A percentile compares a stretch with the other conserved stretches of the same genome.
Evolutionary conservation across 2,888 invertebrate genomes (phyloP).

Genomic region (Copidosoma aretas): DNA sequence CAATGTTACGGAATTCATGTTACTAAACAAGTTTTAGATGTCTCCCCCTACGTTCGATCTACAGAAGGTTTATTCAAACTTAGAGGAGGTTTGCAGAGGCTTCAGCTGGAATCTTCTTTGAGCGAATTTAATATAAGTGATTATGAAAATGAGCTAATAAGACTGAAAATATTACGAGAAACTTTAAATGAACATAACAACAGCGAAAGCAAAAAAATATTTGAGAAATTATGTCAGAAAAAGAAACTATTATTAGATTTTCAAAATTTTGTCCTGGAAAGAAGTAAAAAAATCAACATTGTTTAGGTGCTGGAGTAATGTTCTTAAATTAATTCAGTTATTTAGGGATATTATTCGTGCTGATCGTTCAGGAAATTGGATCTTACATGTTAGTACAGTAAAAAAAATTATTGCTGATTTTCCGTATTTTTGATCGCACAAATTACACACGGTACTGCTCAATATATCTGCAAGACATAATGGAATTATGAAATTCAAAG

Average conservation of each 20-base stretch:
- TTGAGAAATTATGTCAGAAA: neutral
- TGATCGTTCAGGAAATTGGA: constrained; percentile 21
- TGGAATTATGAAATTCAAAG: constrained; percentile 7
- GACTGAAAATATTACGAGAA: neutral
- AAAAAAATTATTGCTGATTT: constrained; percentile 4
- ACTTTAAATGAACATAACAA: neutral
- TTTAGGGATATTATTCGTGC: constrained; percentile 18
- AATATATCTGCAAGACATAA: constrained; percentile 7
- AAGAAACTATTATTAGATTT: constrained; percentile 1
- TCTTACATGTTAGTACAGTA: constrained; percentile 10
- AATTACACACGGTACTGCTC: constrained; percentile 11
- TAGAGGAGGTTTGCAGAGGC: no score
- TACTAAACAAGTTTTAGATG: constrained; percentile 19
- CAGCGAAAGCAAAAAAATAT: neutral
- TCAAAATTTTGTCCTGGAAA: constrained; percentile 7
- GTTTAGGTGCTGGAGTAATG: constrained; percentile 9
- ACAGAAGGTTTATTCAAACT: constrained; percentile 26
- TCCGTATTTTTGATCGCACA: constrained; percentile 6
- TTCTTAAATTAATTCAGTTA: constrained; percentile 20
- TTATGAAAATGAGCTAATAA: neutral
- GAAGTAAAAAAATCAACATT: constrained; percentile 18
- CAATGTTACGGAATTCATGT: constrained; percentile 12
- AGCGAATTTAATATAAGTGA: neutral
- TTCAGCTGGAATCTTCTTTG: no score
- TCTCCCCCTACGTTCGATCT: constrained; percentile 25